Evolutionary conservation across 1,140 invertebrate genomes (phyloP).

Genomic region (Formica exsecta): DNA sequence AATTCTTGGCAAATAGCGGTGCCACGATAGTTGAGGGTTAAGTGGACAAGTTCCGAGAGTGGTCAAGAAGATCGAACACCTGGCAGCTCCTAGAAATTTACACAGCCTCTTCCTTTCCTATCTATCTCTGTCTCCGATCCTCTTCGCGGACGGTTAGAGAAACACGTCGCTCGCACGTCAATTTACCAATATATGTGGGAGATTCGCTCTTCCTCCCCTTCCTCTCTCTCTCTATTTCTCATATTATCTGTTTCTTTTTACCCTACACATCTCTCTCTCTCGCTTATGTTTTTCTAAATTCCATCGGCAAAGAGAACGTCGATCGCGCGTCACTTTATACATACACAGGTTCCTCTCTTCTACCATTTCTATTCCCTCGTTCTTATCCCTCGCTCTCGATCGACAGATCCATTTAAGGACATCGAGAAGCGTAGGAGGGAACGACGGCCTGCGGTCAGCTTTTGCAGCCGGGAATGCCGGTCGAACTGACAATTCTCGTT

Average conservation of each 20-base stretch:
- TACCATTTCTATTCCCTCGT: background rate
- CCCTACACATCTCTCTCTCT: background rate
- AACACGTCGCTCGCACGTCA: constrained; percentile 47
- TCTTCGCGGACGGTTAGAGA: constrained; percentile 29
- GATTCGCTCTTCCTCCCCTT: background rate
- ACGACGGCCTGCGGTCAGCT: constrained; percentile 26
- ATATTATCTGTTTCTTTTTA: background rate
- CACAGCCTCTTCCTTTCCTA: background rate
- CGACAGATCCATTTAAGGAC: constrained; percentile 30
- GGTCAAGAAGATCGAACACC: constrained; percentile 32
- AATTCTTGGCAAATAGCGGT: constrained; percentile 7
- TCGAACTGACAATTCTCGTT: constrained; percentile 37
- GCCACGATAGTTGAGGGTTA: constrained; percentile 28
- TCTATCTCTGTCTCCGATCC: constrained; percentile 23
- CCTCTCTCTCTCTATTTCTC: background rate
- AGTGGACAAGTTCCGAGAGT: constrained; percentile 35
- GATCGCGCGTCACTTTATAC: constrained; percentile 42
- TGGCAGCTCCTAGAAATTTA: constrained; percentile 31
- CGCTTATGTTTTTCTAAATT: constrained; percentile 55
- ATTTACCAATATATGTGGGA: constrained; percentile 16
- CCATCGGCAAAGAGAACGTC: constrained; percentile 25
- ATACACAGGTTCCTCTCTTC: background rate
- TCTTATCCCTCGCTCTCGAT: constrained; percentile 20
- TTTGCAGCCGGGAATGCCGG: background rate
- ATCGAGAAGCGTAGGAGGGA: background rate